phyloP scores from a whole-genome alignment of 1,140 invertebrate genomes.

The Sinonovacula constricta region DNA sequence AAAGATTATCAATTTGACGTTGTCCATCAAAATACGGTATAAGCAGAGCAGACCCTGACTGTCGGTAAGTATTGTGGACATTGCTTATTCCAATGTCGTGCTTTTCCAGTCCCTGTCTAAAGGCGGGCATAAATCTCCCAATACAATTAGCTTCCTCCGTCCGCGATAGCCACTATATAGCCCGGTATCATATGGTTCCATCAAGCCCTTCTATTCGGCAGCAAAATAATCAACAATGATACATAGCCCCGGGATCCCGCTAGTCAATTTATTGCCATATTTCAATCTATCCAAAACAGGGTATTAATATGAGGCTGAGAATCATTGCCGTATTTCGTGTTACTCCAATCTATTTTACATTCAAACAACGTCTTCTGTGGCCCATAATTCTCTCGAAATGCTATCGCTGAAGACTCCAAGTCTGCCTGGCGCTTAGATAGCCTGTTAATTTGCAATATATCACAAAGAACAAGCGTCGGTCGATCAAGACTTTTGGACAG shows the following conservation, averaged over 20 bases:
- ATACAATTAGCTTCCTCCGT: constrained; percentile 41
- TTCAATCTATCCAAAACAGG: constrained; percentile 52
- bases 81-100: constrained; percentile 25
- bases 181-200: constrained; percentile 32
- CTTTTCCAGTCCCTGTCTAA: constrained; percentile 14
- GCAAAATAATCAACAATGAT: constrained; percentile 46
- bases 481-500: constrained; percentile 53
- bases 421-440: constrained; percentile 45
- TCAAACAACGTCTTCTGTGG: constrained; percentile 41
- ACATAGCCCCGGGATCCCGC: constrained; percentile 3
- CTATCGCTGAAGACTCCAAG: constrained; percentile 33
- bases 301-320: constrained; percentile 50
- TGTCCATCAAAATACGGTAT: not conserved
- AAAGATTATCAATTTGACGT: not conserved
- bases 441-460: constrained; percentile 53
- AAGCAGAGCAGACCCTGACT: constrained; percentile 6
- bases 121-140: constrained; percentile 42
- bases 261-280: constrained; percentile 51
- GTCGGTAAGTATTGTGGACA: not conserved
- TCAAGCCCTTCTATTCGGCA: not conserved
- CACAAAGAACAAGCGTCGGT: constrained; percentile 37
- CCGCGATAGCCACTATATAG: constrained; percentile 35
- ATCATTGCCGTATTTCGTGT: constrained; percentile 55
- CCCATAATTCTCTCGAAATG: constrained; percentile 46
- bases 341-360: constrained; percentile 53